Evolutionary conservation across 1,140 invertebrate genomes (phyloP).

Genomic region (Xylocopa sonorina): DNA sequence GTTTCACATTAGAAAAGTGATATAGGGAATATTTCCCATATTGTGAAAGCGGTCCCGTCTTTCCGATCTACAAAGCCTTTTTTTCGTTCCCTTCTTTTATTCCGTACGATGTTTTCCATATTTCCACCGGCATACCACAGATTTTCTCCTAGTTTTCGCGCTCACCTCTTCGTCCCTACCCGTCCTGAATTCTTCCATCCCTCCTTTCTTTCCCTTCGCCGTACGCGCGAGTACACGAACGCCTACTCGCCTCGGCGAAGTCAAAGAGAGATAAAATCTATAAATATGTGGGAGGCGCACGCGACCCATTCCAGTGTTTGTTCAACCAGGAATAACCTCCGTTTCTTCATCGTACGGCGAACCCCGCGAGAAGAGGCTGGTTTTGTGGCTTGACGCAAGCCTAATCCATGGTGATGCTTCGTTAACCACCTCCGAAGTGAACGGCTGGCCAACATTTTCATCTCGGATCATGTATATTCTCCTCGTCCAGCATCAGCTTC

Average conservation of each 20-base stretch:
- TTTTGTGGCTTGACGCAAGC: slow-evolving; percentile 79
- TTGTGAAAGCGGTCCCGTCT: not conserved
- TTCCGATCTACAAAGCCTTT: not conserved
- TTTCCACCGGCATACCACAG: slow-evolving; percentile 21
- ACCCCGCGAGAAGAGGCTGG: slow-evolving; percentile 74
- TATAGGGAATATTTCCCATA: slow-evolving; percentile 1
- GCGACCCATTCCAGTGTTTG: slow-evolving; percentile 82
- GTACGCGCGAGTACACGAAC: slow-evolving; percentile 67
- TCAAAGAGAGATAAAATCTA: slow-evolving; percentile 82
- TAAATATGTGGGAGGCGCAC: slow-evolving; percentile 82
- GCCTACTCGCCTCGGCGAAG: slow-evolving; percentile 72
- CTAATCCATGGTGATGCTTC: slow-evolving; percentile 63
- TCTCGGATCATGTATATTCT: not conserved
- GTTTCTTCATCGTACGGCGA: slow-evolving; percentile 78
- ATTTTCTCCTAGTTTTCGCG: slow-evolving; percentile 54
- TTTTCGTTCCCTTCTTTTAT: slow-evolving; percentile 4
- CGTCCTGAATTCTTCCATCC: slow-evolving; percentile 13
- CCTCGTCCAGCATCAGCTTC: not conserved
- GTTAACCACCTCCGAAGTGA: slow-evolving; percentile 54
- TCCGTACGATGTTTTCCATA: not conserved
- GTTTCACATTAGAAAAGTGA: too few relatives aligned
- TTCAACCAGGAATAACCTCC: slow-evolving; percentile 82
- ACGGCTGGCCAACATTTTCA: slow-evolving; percentile 1
- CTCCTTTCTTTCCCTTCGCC: slow-evolving; percentile 35
- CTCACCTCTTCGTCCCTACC: not conserved